Percentiles rank a stretch among this genome's conserved stretches.
phyloP scores from a whole-genome alignment of 2,888 invertebrate species.

The Ochlodes sylvanus region DNA sequence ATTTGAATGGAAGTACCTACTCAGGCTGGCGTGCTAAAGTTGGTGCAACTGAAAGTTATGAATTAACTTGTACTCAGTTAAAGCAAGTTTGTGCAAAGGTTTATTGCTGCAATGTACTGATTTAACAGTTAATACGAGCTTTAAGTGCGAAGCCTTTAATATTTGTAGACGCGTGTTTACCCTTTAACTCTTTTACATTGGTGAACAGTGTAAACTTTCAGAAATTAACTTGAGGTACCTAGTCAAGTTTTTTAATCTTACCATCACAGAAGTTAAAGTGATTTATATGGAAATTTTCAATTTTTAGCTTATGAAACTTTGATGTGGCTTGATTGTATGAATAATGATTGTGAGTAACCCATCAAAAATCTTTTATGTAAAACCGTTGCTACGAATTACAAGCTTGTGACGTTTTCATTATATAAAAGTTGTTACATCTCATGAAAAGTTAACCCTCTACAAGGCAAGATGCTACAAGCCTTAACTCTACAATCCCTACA shows the following conservation, averaged over 20 bases:
- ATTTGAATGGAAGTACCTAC: conserved; percentile 54
- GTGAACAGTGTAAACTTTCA: conserved; percentile 13
- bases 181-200: conserved; percentile 6
- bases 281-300: too few relatives aligned
- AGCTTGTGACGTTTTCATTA: too few relatives aligned
- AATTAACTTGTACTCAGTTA: conserved; percentile 66
- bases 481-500: too few relatives aligned
- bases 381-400: too few relatives aligned
- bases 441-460: too few relatives aligned
- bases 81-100: conserved; percentile 55
- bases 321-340: too few relatives aligned
- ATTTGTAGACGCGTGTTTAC: conserved; percentile 25
- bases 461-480: too few relatives aligned
- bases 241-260: neutral
- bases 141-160: conserved; percentile 27
- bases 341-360: too few relatives aligned
- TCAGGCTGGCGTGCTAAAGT: conserved; percentile 47
- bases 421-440: too few relatives aligned
- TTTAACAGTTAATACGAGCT: conserved; percentile 54
- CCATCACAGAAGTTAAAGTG: too few relatives aligned
- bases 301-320: too few relatives aligned
- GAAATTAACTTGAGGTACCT: conserved; percentile 3
- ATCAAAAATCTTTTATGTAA: too few relatives aligned
- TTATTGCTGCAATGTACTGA: conserved; percentile 63
- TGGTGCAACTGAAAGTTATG: conserved; percentile 54